Evolutionary conservation across 2,113 vertebrate genomes (phyloP).

Genomic region (Scomber colias): DNA sequence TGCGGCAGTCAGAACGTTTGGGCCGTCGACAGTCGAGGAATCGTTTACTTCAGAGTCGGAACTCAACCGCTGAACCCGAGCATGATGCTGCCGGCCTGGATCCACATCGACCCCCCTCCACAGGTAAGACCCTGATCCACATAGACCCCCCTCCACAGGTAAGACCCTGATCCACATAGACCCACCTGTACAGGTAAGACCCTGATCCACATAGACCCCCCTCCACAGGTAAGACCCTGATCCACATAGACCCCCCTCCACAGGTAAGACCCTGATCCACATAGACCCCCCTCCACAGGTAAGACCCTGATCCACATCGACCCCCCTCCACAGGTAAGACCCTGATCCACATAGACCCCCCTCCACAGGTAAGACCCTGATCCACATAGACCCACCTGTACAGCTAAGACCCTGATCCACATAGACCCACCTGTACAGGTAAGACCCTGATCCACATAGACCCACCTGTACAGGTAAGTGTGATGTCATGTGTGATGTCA

Average conservation of each 20-base stretch:
- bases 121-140: slow-evolving; percentile 83
- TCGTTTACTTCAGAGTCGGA: slow-evolving; percentile 96
- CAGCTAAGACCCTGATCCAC: slow-evolving; percentile 90
- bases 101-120: slow-evolving; percentile 92
- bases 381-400: slow-evolving; percentile 92
- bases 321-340: slow-evolving; percentile 88
- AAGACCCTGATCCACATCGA: background rate
- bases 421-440: slow-evolving; percentile 94
- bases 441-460: slow-evolving; percentile 87
- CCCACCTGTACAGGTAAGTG: background rate
- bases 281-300: background rate
- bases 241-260: slow-evolving; percentile 88
- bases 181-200: slow-evolving; percentile 91
- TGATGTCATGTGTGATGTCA: slow-evolving; percentile 18
- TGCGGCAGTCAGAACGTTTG: slow-evolving; percentile 97
- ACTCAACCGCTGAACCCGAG: slow-evolving; percentile 97
- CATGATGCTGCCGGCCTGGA: slow-evolving; percentile 99
- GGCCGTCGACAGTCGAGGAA: slow-evolving; percentile 92
- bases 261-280: slow-evolving; percentile 82
- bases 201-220: slow-evolving; percentile 93
- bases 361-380: slow-evolving; percentile 68
- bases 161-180: slow-evolving; percentile 90
- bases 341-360: background rate
- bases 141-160: background rate
- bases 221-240: slow-evolving; percentile 88